Percentiles rank a stretch among this genome's conserved stretches.
phyloP scores from a whole-genome alignment of 2,888 invertebrate species.

The Sarcophaga carnaria region DNA sequence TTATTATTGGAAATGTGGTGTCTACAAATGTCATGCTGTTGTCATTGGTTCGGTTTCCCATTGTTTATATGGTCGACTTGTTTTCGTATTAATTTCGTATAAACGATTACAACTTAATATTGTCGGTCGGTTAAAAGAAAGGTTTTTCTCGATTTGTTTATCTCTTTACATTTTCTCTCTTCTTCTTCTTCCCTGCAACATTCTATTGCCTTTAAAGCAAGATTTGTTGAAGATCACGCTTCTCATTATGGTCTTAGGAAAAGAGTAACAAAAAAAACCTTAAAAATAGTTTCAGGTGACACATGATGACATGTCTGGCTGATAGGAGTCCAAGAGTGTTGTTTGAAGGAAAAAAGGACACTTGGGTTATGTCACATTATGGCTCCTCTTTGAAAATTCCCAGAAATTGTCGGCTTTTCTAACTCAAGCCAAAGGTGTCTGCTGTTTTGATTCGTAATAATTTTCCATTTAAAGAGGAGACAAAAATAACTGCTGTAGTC shows the following conservation, averaged over 20 bases:
- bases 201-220: constrained; percentile 39
- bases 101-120: constrained; percentile 46
- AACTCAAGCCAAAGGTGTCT: constrained; percentile 61
- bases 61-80: constrained; percentile 25
- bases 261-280: constrained; percentile 10
- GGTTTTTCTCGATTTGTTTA: constrained; percentile 6
- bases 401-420: constrained; percentile 70
- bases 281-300: constrained; percentile 48
- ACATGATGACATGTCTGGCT: constrained; percentile 61
- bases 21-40: constrained; percentile 18
- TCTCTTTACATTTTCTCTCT: too few relatives aligned
- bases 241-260: not conserved
- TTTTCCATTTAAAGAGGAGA: constrained; percentile 61
- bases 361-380: constrained; percentile 5
- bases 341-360: not conserved
- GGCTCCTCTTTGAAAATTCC: constrained; percentile 77
- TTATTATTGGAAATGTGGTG: constrained; percentile 7
- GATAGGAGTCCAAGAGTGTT: constrained; percentile 24
- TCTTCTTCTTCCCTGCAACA: not conserved
- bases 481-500: constrained; percentile 14
- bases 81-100: constrained; percentile 49
- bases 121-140: constrained; percentile 21
- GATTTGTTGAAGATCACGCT: constrained; percentile 67
- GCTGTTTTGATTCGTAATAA: constrained; percentile 66
- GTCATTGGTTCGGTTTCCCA: not conserved